These are phyloP conservation scores for Empidonax alnorum DNA, from an alignment of 2,113 vertebrate genomes.

Conservation along the genomic window DNA sequence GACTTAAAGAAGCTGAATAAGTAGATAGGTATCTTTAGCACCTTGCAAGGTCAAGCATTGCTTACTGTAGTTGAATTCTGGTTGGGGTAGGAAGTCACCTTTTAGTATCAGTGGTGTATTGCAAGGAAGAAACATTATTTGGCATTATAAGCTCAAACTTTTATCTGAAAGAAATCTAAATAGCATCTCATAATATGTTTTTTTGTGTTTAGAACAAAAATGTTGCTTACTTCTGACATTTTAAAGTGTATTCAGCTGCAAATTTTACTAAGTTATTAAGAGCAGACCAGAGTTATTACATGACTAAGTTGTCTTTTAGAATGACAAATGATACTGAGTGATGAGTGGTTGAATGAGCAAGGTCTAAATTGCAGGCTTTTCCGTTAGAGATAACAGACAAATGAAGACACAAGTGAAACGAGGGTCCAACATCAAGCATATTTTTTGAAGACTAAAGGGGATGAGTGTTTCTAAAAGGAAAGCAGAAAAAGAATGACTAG, in stretches of 20 bases:
- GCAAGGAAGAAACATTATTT: not conserved
- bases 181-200: not conserved
- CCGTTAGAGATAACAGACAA: not conserved
- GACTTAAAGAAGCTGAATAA: not conserved
- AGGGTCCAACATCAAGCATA: conserved; percentile 50
- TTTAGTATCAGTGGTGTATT: not conserved
- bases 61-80: not conserved
- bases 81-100: not conserved
- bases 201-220: not conserved
- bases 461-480: conserved; percentile 35
- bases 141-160: not conserved
- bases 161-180: not conserved
- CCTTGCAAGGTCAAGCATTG: not conserved
- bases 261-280: not conserved
- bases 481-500: conserved; percentile 24
- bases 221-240: not conserved
- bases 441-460: not conserved
- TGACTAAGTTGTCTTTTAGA: conserved; percentile 7
- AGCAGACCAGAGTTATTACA: not conserved
- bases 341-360: conserved; percentile 28
- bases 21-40: not conserved
- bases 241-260: not conserved
- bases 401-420: conserved; percentile 51
- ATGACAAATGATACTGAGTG: conserved; percentile 12
- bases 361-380: conserved; percentile 12